A percentile compares a stretch with the other conserved stretches of the same genome.
Evolutionary conservation across 2,113 vertebrate genomes (phyloP).

Genomic region (human (Homo sapiens)): DNA sequence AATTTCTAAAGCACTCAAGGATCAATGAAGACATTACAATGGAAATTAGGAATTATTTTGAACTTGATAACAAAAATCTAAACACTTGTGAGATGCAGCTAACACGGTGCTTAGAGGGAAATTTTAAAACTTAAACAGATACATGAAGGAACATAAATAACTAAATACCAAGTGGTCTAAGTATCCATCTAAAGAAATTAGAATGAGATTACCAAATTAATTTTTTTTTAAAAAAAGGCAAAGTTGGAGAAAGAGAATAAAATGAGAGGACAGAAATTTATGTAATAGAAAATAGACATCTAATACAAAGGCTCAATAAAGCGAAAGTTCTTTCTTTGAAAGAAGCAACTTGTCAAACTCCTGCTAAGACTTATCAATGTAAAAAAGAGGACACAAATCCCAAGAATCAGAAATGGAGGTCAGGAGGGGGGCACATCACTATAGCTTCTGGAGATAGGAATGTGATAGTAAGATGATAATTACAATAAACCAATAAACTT

Average conservation of each 20-base stretch:
- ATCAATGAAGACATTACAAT: background rate
- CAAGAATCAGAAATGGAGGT: background rate
- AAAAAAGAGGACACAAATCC: background rate
- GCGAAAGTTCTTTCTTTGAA: background rate
- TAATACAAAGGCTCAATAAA: background rate
- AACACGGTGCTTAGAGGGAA: background rate
- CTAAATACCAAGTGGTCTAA: background rate
- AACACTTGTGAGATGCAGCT: background rate
- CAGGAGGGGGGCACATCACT: accelerated
- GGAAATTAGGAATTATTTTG: background rate
- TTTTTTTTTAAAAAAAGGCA: background rate
- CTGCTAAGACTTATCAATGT: background rate
- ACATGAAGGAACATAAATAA: background rate
- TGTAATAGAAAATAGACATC: background rate
- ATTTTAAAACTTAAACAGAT: background rate
- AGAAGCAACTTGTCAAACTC: background rate
- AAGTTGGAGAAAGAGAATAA: background rate
- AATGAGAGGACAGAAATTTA: background rate
- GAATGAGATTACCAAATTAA: background rate
- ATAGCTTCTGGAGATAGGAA: accelerated
- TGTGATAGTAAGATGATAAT: background rate
- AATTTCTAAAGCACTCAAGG: background rate
- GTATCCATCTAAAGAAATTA: background rate
- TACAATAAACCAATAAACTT: background rate
- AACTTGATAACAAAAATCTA: background rate